phyloP scores from a whole-genome alignment of 2,797 vertebrate genomes.

The Gallinago nigripennis region DNA sequence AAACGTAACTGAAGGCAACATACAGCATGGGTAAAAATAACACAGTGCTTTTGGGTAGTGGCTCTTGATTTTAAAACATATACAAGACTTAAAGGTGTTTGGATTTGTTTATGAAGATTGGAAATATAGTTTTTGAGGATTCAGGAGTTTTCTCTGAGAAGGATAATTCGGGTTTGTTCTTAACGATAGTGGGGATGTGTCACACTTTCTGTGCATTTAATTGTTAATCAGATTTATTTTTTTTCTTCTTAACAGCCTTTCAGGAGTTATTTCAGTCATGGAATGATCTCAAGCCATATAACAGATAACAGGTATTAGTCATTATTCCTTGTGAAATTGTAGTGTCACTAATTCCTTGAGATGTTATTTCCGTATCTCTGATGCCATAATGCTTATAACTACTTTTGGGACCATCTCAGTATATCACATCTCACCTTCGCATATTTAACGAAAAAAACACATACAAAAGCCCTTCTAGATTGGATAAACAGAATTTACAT shows the following conservation, averaged over 20 bases:
- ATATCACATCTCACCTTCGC: not conserved
- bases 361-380: not conserved
- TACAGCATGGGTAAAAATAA: not conserved
- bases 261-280: slow-evolving; percentile 93
- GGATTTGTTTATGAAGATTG: not conserved
- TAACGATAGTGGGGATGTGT: not conserved
- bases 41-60: not conserved
- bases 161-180: not conserved
- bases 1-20: too few relatives aligned
- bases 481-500: not conserved
- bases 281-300: slow-evolving; percentile 94
- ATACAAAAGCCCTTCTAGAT: not conserved
- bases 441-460: not conserved
- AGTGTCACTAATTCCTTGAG: not conserved
- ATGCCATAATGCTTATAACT: not conserved
- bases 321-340: not conserved
- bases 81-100: not conserved
- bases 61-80: not conserved
- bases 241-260: slow-evolving; percentile 81
- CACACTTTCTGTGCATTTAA: not conserved
- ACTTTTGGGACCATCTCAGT: not conserved
- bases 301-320: slow-evolving; percentile 88
- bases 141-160: not conserved
- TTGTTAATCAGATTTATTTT: not conserved
- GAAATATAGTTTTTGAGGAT: not conserved